phyloP scores from a whole-genome alignment of 2,888 invertebrate genomes.

The Neoaliturus tenellus region DNA sequence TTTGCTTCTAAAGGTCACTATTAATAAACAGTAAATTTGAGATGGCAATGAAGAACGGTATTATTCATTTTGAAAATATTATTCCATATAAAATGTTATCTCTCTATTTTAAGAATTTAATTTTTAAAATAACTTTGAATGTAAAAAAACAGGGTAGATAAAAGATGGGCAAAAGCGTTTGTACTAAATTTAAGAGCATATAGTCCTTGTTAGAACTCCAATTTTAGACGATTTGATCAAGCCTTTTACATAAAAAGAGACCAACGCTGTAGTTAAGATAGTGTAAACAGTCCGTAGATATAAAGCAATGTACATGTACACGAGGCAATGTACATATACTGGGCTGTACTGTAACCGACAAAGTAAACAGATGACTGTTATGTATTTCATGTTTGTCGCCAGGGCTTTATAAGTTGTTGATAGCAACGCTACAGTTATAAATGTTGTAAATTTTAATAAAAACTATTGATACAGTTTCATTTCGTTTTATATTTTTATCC shows the following conservation, averaged over 20 bases:
- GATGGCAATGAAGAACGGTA: no score
- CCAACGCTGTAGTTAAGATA: constrained; percentile 2
- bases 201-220: no score
- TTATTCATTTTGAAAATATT: no score
- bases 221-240: background rate
- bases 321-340: background rate
- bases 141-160: constrained; percentile 7
- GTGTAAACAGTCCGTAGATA: constrained; percentile 12
- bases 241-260: background rate
- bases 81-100: no score
- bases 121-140: no score
- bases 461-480: background rate
- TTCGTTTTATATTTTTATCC: background rate
- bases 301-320: background rate
- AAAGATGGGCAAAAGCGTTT: no score
- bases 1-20: no score
- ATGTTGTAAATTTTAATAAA: constrained; percentile 29
- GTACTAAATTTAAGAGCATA: background rate
- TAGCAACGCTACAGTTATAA: background rate
- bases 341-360: background rate
- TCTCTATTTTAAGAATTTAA: no score
- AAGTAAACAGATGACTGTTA: background rate
- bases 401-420: background rate
- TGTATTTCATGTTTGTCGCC: background rate
- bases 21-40: no score